Percentiles rank a stretch among this genome's conserved stretches.
Evolutionary conservation across 2,888 invertebrate genomes (phyloP).

Genomic region (Aspidapion aeneum): DNA sequence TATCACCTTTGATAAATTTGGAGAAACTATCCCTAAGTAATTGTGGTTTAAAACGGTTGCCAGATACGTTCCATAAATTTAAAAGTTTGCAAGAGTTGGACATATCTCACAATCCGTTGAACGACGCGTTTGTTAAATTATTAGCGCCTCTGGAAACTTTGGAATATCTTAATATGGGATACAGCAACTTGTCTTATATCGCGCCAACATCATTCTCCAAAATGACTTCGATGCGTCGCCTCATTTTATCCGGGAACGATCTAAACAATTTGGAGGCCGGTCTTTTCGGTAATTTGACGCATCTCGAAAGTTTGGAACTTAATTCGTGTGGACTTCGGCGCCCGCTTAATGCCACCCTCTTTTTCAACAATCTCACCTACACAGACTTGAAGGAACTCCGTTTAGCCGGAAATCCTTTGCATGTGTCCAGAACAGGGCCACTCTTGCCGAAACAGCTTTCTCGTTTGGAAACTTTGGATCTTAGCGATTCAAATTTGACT

Average conservation of each 20-base stretch:
- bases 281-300: conserved; percentile 63
- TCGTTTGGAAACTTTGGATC: conserved; percentile 59
- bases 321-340: conserved; percentile 65
- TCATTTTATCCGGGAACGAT: conserved; percentile 67
- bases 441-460: conserved; percentile 64
- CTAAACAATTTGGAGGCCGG: conserved; percentile 63
- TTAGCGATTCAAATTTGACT: conserved; percentile 63
- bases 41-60: conserved; percentile 61
- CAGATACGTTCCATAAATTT: conserved; percentile 63
- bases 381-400: conserved; percentile 64
- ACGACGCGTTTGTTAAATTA: conserved; percentile 63
- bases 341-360: conserved; percentile 61
- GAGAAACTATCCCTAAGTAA: conserved; percentile 65
- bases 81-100: conserved; percentile 64
- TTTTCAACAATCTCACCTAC: conserved; percentile 62
- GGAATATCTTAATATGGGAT: conserved; percentile 70
- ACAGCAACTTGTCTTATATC: conserved; percentile 63
- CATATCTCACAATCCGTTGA: conserved; percentile 66
- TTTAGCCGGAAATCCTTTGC: conserved; percentile 64
- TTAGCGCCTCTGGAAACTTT: conserved; percentile 62
- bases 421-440: conserved; percentile 56
- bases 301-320: conserved; percentile 62
- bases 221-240: conserved; percentile 63
- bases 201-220: conserved; percentile 64
- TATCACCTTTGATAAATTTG: conserved; percentile 61